These are phyloP conservation scores for Epinotia bilunana DNA, from an alignment of 2,888 invertebrate species.

Conservation along the genomic window DNA sequence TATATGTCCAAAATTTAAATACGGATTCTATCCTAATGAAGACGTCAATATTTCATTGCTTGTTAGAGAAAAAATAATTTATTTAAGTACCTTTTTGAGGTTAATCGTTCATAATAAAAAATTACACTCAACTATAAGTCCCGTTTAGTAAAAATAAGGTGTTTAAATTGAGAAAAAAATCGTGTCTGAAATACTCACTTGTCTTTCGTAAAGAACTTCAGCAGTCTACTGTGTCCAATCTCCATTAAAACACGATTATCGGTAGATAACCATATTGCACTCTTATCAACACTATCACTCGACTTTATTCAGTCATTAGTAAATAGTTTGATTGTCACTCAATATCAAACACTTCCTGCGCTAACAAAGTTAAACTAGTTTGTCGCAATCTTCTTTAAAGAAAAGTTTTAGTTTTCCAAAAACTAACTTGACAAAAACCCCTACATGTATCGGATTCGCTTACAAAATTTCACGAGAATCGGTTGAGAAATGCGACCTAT, in stretches of 20 bases:
- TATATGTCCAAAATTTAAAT: no score
- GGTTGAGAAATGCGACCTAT: no score
- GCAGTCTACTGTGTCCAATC: constrained; percentile 66
- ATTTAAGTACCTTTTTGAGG: no score
- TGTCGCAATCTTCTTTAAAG: not conserved
- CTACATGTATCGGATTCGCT: no score
- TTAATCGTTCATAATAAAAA: no score
- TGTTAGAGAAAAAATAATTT: no score
- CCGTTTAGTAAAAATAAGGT: no score
- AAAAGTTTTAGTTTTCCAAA: not conserved
- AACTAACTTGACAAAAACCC: not conserved
- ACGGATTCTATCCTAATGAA: no score
- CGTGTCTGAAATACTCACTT: constrained; percentile 57
- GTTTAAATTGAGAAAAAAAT: no score
- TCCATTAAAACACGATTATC: constrained; percentile 52
- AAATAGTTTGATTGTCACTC: not conserved
- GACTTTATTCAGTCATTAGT: constrained; percentile 1
- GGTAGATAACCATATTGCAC: constrained; percentile 23
- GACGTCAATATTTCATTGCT: no score
- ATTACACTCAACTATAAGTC: no score
- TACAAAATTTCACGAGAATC: no score
- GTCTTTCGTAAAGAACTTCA: constrained; percentile 61
- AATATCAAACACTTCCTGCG: not conserved
- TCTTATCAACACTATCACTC: constrained; percentile 15
- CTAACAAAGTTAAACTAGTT: not conserved